Conservation (phyloP, 1,140 invertebrate species). For the Tenebrio molitor region DNA sequence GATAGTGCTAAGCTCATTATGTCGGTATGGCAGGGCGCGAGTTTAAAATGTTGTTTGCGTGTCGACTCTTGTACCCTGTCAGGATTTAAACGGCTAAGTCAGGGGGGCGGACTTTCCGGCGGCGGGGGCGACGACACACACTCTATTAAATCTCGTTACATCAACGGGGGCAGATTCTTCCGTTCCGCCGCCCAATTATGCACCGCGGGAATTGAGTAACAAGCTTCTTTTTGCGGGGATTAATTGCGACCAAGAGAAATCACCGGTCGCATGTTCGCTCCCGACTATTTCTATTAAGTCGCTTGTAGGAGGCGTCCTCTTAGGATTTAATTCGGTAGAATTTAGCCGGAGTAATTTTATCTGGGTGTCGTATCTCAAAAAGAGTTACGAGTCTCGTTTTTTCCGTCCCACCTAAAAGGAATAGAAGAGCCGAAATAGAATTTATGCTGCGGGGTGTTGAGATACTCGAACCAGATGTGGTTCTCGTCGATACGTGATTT, state of each 20-base stretch:
- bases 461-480: slow-evolving; percentile 35
- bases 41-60: slow-evolving; percentile 8
- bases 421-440: slow-evolving; percentile 36
- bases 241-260: slow-evolving; percentile 1
- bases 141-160: too few species aligned
- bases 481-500: slow-evolving; percentile 3
- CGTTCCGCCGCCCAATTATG: too few species aligned
- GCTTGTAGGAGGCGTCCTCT: slow-evolving; percentile 17
- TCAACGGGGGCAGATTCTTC: too few species aligned
- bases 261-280: slow-evolving; percentile 11
- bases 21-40: not conserved
- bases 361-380: slow-evolving; percentile 33
- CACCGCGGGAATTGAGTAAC: slow-evolving; percentile 13
- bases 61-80: slow-evolving; percentile 2
- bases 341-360: slow-evolving; percentile 42
- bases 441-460: slow-evolving; percentile 27
- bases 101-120: too few species aligned
- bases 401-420: slow-evolving; percentile 1
- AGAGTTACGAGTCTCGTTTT: slow-evolving; percentile 32
- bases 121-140: too few species aligned
- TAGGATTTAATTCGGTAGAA: slow-evolving; percentile 31
- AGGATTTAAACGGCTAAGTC: slow-evolving; percentile 4
- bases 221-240: not conserved
- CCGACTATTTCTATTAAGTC: slow-evolving; percentile 38
- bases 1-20: slow-evolving; percentile 2